Percentiles rank a stretch among this genome's conserved stretches.
Conservation (phyloP, 2,888 invertebrate species). For the Apamea sordens region DNA sequence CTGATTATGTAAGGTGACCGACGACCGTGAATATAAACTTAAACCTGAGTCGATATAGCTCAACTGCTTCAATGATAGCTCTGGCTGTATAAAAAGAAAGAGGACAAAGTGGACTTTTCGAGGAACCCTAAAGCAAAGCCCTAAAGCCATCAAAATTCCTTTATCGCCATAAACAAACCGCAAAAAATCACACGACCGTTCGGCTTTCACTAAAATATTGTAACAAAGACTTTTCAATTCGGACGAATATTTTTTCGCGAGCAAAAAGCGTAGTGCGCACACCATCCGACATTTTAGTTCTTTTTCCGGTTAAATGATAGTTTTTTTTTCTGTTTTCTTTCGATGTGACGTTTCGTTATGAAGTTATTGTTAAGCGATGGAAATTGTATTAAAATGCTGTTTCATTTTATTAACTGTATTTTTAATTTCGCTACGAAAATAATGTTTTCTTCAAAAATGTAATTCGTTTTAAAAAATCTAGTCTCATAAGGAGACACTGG, state of each 20-base stretch:
- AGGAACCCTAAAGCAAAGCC: slow-evolving; percentile 45
- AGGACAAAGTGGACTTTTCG: slow-evolving; percentile 1
- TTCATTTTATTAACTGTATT: slow-evolving; percentile 28
- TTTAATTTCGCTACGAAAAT: neutral
- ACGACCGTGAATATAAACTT: neutral
- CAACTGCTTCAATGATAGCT: neutral
- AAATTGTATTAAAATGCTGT: slow-evolving; percentile 47
- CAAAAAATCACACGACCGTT: slow-evolving; percentile 67
- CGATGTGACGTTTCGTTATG: slow-evolving; percentile 33
- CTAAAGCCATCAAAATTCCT: slow-evolving; percentile 57
- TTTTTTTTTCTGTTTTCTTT: slow-evolving; percentile 54
- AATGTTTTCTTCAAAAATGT: neutral
- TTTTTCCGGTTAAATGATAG: slow-evolving; percentile 61
- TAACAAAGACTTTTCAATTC: slow-evolving; percentile 77
- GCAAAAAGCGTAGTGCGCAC: slow-evolving; percentile 69
- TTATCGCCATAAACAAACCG: slow-evolving; percentile 67
- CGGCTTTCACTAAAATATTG: slow-evolving; percentile 70
- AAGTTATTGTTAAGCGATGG: slow-evolving; percentile 41
- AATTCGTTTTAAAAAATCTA: neutral
- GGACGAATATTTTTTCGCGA: slow-evolving; percentile 67
- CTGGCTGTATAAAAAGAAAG: neutral
- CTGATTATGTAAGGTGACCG: too few species aligned
- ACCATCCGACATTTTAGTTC: slow-evolving; percentile 61
- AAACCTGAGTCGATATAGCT: neutral
- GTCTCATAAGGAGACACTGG: neutral